These are phyloP conservation scores for Drosophila paracracens DNA, from an alignment of 2,888 invertebrate genomes.

Conservation along the genomic window DNA sequence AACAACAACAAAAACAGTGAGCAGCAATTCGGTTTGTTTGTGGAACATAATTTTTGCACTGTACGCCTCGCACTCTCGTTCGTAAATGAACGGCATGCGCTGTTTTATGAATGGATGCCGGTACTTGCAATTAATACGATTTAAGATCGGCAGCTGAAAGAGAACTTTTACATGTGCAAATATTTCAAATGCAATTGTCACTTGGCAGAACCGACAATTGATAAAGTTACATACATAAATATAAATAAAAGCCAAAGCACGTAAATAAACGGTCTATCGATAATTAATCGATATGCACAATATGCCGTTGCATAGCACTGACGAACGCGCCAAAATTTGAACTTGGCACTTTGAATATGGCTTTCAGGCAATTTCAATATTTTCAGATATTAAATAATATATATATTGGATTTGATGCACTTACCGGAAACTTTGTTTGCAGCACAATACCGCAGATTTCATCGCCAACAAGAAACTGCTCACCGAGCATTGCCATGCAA, in stretches of 20 bases:
- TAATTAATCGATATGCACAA: constrained; percentile 27
- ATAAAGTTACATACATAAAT: constrained; percentile 5
- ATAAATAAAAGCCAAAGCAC: constrained; percentile 6
- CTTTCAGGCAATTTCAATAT: constrained; percentile 27
- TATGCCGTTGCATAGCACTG: constrained; percentile 53
- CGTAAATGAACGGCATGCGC: constrained; percentile 45
- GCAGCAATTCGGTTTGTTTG: constrained; percentile 65
- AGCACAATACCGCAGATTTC: constrained; percentile 99
- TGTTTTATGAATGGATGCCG: constrained; percentile 67
- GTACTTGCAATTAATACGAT: constrained; percentile 39
- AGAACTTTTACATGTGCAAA: constrained; percentile 25
- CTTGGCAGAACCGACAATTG: not conserved
- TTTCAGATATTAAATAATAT: not conserved
- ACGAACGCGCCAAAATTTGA: constrained; percentile 3
- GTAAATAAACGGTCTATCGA: constrained; percentile 20
- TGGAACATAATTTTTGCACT: constrained; percentile 57
- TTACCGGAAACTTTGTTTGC: constrained; percentile 93
- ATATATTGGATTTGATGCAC: constrained; percentile 41
- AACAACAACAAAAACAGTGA: constrained; percentile 46
- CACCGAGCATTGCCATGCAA: constrained; percentile 98
- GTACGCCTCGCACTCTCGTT: constrained; percentile 47
- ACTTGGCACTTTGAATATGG: constrained; percentile 36
- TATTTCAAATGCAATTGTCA: constrained; percentile 4
- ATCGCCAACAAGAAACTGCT: constrained; percentile 99
- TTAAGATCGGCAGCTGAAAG: constrained; percentile 36